phyloP scores from a whole-genome alignment of 2,113 vertebrate genomes.

The Rhegmatorhina hoffmannsi region DNA sequence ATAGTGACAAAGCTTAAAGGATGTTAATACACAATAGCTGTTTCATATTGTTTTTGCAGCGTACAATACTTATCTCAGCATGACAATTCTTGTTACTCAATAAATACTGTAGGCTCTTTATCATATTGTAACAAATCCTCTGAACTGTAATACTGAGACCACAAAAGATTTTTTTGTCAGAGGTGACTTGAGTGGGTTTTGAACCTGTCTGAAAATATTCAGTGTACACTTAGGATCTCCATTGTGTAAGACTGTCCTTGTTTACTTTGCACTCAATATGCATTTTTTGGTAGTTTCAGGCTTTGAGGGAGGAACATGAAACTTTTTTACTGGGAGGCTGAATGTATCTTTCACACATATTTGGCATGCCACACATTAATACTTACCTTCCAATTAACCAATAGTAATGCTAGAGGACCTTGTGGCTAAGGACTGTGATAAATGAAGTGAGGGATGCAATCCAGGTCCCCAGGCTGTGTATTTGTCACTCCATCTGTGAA shows the following conservation, averaged over 20 bases:
- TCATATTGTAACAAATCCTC: background rate
- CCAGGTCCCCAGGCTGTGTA: background rate
- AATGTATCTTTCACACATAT: background rate
- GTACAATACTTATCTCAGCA: background rate
- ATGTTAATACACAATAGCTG: background rate
- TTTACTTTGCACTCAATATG: background rate
- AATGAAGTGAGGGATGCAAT: background rate
- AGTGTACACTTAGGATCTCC: background rate
- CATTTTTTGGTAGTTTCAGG: background rate
- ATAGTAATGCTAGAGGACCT: fast-evolving
- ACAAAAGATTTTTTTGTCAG: background rate
- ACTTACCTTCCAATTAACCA: background rate
- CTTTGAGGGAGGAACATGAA: background rate
- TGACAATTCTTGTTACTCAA: background rate
- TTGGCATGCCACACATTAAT: background rate
- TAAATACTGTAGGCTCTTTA: background rate
- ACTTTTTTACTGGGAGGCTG: background rate
- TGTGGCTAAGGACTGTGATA: background rate
- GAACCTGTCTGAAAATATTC: background rate
- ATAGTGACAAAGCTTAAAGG: background rate
- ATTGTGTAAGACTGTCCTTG: background rate
- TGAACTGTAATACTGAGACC: background rate
- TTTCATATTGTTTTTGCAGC: background rate
- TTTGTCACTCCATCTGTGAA: background rate
- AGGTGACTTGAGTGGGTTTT: background rate